Percentiles rank a stretch among this genome's conserved stretches.
phyloP scores from a whole-genome alignment of 2,888 invertebrate species.

The Arrhopalites spinosus region DNA sequence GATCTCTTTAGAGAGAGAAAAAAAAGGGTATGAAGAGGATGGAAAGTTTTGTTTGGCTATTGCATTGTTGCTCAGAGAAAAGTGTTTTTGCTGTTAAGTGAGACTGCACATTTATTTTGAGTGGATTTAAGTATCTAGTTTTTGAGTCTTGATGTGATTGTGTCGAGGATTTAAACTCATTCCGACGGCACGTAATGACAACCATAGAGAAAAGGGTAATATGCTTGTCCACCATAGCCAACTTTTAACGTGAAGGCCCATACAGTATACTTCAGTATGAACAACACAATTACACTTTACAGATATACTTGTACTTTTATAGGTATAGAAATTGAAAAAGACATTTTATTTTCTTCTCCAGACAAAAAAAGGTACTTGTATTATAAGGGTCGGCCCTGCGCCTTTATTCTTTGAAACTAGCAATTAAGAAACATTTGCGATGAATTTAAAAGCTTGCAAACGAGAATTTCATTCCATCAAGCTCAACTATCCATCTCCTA shows the following conservation, averaged over 20 bases:
- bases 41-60: no score
- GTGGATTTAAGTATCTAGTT: constrained; percentile 24
- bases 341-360: neutral
- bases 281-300: neutral
- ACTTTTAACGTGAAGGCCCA: no score
- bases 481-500: no score
- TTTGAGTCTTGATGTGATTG: constrained; percentile 6
- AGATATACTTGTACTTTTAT: neutral
- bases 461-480: no score
- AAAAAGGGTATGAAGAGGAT: neutral
- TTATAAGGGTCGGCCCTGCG: neutral
- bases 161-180: constrained; percentile 9
- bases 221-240: constrained; percentile 4
- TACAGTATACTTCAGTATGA: no score
- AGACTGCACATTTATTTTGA: constrained; percentile 27
- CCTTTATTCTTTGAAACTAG: constrained; percentile 5
- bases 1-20: no score
- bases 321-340: no score
- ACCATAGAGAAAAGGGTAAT: constrained; percentile 21
- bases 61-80: neutral
- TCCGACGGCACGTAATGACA: constrained; percentile 21
- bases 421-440: constrained; percentile 1
- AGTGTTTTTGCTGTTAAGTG: constrained; percentile 23
- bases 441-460: neutral
- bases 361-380: neutral